Conservation (phyloP, 2,888 invertebrate species). For the Aricia artaxerxes region DNA sequence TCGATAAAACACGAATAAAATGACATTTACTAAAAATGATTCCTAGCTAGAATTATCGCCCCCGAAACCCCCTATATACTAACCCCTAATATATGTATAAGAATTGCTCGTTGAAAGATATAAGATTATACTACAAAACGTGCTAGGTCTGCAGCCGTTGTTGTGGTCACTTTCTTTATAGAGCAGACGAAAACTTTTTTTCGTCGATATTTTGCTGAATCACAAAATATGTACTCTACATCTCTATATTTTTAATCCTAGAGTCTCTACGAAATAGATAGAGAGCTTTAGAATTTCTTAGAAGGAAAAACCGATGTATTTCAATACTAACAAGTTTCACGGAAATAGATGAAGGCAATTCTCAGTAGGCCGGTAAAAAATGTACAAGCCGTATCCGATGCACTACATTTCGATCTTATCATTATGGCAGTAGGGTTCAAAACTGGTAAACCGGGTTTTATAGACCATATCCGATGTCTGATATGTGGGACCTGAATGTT, state of each 20-base stretch:
- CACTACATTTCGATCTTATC: neutral
- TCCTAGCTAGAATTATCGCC: no score
- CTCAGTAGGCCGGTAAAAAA: slow-evolving; percentile 41
- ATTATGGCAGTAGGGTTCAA: neutral
- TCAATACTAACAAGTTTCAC: slow-evolving; percentile 34
- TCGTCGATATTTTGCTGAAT: neutral
- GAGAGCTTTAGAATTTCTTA: neutral
- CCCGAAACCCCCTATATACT: no score
- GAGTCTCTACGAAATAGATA: neutral
- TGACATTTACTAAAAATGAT: no score
- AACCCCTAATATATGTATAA: no score
- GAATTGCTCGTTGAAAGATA: no score
- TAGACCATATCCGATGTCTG: slow-evolving; percentile 34
- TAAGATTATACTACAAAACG: no score
- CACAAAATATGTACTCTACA: neutral
- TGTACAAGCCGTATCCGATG: slow-evolving; percentile 37
- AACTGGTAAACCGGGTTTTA: neutral
- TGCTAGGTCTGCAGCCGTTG: no score
- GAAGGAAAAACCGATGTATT: slow-evolving; percentile 16
- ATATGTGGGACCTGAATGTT: neutral
- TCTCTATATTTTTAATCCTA: neutral
- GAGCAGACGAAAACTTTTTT: no score
- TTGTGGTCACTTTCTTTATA: no score
- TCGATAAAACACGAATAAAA: no score
- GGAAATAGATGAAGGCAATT: slow-evolving; percentile 41